These are phyloP conservation scores for Steinernema carpocapsae DNA, from an alignment of 2,888 invertebrate species.

Conservation along the genomic window DNA sequence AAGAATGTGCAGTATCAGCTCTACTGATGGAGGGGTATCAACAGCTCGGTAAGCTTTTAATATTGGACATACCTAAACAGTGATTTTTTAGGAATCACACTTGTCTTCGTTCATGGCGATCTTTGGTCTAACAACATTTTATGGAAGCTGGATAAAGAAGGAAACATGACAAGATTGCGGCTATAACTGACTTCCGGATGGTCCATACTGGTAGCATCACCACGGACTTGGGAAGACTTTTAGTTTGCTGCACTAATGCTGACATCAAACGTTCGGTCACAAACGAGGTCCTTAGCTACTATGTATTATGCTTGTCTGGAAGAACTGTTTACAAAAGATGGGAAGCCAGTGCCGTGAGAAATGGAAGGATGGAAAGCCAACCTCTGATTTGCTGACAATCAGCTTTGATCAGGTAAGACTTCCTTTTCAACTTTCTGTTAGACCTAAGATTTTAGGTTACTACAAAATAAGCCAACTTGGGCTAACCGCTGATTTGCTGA, in stretches of 20 bases:
- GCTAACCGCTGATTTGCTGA: not conserved
- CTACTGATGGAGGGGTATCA: not conserved
- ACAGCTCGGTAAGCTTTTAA: not conserved
- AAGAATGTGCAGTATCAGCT: not conserved
- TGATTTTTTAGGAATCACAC: not conserved
- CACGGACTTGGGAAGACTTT: not conserved
- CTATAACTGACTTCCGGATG: not conserved
- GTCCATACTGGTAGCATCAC: not conserved
- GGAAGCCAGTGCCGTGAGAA: not conserved
- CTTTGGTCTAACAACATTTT: slow-evolving; percentile 9
- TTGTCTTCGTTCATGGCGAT: not conserved
- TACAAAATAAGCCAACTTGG: not conserved
- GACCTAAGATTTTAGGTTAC: too few relatives aligned
- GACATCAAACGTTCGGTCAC: not conserved
- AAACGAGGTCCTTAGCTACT: not conserved
- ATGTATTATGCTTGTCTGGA: not conserved
- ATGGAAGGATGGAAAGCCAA: too few relatives aligned
- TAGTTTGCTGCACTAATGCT: not conserved
- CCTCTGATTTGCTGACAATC: too few relatives aligned
- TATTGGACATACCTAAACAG: too few relatives aligned
- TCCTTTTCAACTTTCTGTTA: too few relatives aligned
- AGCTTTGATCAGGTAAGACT: not conserved
- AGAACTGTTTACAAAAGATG: not conserved
- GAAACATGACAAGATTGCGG: not conserved
- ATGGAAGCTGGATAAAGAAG: not conserved